phyloP scores from a whole-genome alignment of 1,140 invertebrate species.

The Tyrophagus putrescentiae region DNA sequence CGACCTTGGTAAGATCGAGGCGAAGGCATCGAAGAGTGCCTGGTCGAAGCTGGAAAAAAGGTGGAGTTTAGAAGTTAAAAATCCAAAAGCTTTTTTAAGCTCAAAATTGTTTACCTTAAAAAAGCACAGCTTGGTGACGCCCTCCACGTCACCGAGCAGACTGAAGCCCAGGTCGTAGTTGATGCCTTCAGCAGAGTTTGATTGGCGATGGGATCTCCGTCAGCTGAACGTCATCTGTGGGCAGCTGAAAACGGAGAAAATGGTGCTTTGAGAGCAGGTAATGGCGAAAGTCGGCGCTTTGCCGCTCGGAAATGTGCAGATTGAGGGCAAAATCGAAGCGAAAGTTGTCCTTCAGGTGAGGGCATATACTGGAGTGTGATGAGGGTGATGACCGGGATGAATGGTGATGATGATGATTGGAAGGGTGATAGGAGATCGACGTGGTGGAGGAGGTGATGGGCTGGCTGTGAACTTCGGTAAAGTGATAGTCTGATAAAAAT shows the following conservation, averaged over 20 bases:
- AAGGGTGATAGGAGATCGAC: too few species aligned
- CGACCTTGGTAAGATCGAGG: too few species aligned
- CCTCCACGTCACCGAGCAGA: background rate
- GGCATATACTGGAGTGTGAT: background rate
- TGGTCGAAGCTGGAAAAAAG: too few species aligned
- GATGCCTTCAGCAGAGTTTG: background rate
- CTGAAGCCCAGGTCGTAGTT: slow-evolving; percentile 1
- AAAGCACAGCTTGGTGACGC: background rate
- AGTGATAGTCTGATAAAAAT: too few species aligned
- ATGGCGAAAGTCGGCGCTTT: background rate
- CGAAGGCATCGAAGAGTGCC: too few species aligned
- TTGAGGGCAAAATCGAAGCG: slow-evolving; percentile 13
- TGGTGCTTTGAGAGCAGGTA: background rate
- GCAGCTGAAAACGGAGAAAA: background rate
- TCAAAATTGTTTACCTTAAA: background rate
- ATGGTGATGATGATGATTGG: too few species aligned
- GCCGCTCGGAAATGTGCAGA: background rate
- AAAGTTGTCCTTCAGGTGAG: background rate
- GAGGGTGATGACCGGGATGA: too few species aligned
- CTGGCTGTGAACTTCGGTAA: too few species aligned
- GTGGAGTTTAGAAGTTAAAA: background rate
- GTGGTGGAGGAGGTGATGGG: too few species aligned
- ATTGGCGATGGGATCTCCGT: background rate
- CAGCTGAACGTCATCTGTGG: background rate
- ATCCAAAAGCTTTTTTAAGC: background rate